Conservation (phyloP, 1,140 invertebrate species). For the Conus betulinus region DNA sequence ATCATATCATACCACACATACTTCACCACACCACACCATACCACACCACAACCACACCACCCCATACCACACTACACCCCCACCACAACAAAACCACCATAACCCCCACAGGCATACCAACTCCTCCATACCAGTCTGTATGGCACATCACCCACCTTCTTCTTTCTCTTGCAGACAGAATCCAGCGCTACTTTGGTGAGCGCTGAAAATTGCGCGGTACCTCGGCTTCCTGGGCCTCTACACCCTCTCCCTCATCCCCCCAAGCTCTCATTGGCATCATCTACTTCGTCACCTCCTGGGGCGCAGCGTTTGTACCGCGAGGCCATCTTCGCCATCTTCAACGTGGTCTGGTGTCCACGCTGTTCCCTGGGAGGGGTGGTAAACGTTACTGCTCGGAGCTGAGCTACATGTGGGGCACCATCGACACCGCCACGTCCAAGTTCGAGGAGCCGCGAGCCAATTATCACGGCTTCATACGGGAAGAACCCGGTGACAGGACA, state of each 20-base stretch:
- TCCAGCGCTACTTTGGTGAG: conserved; percentile 74
- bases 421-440: conserved; percentile 54
- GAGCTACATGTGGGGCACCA: conserved; percentile 72
- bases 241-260: conserved; percentile 71
- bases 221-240: conserved; percentile 75
- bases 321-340: conserved; percentile 73
- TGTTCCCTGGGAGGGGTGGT: conserved; percentile 74
- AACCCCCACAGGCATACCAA: too few relatives aligned
- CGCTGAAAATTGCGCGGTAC: conserved; percentile 73
- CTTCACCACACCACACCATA: too few relatives aligned
- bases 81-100: too few relatives aligned
- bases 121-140: too few relatives aligned
- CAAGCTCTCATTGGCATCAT: conserved; percentile 71
- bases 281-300: conserved; percentile 68
- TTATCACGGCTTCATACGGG: conserved; percentile 69
- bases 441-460: conserved; percentile 72
- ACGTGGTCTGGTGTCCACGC: conserved; percentile 74
- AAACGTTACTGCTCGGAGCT: conserved; percentile 70
- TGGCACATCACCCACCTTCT: too few relatives aligned
- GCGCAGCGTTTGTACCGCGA: conserved; percentile 66
- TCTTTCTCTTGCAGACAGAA: conserved; percentile 65
- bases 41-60: too few relatives aligned
- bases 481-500: conserved; percentile 73
- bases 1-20: too few relatives aligned
- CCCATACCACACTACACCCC: too few relatives aligned